phyloP scores from a whole-genome alignment of 2,113 vertebrate species.

The Sylvietta virens region DNA sequence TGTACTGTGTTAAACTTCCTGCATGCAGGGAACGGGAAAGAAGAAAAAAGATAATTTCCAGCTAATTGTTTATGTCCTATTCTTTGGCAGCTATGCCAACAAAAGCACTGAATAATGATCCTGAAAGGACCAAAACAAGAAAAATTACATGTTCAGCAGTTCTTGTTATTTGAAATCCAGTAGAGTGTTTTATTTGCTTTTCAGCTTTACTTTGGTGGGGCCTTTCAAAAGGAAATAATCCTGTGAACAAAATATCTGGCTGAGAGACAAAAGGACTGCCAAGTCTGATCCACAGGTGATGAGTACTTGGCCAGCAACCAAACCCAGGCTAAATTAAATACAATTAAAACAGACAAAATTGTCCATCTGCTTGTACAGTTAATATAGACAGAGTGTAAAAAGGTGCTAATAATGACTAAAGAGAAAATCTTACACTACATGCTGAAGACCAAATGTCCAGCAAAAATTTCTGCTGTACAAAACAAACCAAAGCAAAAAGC shows the following conservation, averaged over 20 bases:
- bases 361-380: slow-evolving; percentile 52
- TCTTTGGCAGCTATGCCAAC: slow-evolving; percentile 64
- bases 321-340: slow-evolving; percentile 27
- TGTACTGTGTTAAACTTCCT: slow-evolving; percentile 67
- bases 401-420: slow-evolving; percentile 4
- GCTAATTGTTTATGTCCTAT: slow-evolving; percentile 58
- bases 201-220: slow-evolving; percentile 41
- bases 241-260: slow-evolving; percentile 40
- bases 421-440: not conserved
- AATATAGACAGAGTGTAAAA: not conserved
- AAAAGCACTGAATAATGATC: slow-evolving; percentile 63
- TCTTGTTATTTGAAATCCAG: slow-evolving; percentile 48
- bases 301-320: slow-evolving; percentile 61
- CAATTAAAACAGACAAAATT: slow-evolving; percentile 44
- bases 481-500: not conserved
- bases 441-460: not conserved
- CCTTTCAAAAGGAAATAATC: slow-evolving; percentile 48
- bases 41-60: not conserved
- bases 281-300: slow-evolving; percentile 68
- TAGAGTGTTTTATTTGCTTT: slow-evolving; percentile 33
- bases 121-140: slow-evolving; percentile 60
- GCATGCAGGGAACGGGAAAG: not conserved
- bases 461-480: not conserved
- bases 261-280: not conserved
- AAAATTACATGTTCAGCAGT: slow-evolving; percentile 59